Evolutionary conservation across 1,140 invertebrate genomes (phyloP).

Genomic region (Drosophila kohkoa): DNA sequence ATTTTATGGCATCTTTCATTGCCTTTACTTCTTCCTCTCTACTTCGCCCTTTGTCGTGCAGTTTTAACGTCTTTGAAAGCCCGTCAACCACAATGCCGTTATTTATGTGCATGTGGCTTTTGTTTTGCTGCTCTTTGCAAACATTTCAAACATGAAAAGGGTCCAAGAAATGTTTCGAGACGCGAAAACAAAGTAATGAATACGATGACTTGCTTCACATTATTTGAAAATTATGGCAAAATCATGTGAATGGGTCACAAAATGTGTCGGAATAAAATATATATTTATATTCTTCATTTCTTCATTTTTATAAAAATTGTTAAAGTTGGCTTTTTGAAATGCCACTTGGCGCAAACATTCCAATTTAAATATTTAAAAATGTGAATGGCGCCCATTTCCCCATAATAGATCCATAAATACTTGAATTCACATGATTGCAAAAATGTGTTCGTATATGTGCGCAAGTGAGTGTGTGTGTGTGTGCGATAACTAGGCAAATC

Average conservation of each 20-base stretch:
- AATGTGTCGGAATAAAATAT: constrained; percentile 3
- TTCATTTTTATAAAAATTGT: neutral
- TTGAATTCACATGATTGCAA: constrained; percentile 5
- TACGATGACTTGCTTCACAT: constrained; percentile 48
- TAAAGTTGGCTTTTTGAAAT: constrained; percentile 3
- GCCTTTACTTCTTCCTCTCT: constrained; percentile 4
- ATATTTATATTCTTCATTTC: neutral
- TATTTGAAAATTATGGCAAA: constrained; percentile 44
- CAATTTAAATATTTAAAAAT: constrained; percentile 26
- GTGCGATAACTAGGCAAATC: constrained; percentile 47
- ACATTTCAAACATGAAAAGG: constrained; percentile 61
- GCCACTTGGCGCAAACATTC: neutral
- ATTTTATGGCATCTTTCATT: constrained; percentile 60
- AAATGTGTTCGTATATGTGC: neutral
- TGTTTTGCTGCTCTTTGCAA: constrained; percentile 60
- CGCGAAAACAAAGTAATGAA: constrained; percentile 2
- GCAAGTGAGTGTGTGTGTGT: neutral
- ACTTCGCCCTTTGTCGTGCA: constrained; percentile 3
- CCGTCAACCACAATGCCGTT: constrained; percentile 68
- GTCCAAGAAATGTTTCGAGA: constrained; percentile 26
- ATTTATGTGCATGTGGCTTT: constrained; percentile 77
- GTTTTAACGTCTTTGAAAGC: constrained; percentile 57
- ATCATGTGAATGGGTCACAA: constrained; percentile 36
- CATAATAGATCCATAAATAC: constrained; percentile 12
- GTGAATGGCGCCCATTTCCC: neutral